Evolutionary conservation across 2,797 vertebrate species (phyloP).

Genomic region (Siniperca undulata): DNA sequence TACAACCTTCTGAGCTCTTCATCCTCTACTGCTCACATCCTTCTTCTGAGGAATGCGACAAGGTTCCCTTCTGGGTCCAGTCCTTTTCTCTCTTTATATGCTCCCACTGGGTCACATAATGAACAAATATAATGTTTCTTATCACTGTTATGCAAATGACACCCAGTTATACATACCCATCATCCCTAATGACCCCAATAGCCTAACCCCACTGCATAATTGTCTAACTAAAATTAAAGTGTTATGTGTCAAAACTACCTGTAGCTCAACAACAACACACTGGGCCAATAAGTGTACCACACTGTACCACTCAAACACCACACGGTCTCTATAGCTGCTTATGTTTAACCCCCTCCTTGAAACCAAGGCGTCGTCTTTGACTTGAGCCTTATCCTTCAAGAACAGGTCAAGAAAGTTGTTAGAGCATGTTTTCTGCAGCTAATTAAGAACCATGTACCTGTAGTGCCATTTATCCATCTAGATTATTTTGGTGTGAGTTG

Average conservation of each 20-base stretch:
- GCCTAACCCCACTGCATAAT: neutral
- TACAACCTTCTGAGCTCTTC: neutral
- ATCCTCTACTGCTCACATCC: neutral
- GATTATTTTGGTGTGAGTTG: too few species aligned
- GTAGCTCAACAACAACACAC: neutral
- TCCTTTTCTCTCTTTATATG: neutral
- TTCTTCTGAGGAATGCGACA: neutral
- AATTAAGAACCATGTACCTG: neutral
- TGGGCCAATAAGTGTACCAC: neutral
- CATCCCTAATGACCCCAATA: neutral
- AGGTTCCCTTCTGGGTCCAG: neutral
- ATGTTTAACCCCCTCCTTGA: neutral
- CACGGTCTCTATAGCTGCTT: neutral
- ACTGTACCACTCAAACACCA: neutral
- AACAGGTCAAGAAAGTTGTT: conserved; percentile 9
- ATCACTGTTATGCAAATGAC: neutral
- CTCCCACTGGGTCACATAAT: neutral
- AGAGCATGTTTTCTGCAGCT: conserved; percentile 10
- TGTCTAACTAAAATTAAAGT: neutral
- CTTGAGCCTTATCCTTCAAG: neutral
- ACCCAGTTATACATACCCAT: too few species aligned
- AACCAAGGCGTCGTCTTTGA: neutral
- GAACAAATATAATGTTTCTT: neutral
- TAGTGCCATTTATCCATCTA: too few species aligned
- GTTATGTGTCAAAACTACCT: neutral